phyloP scores from a whole-genome alignment of 1,140 invertebrate genomes.

The Onthophagus taurus region DNA sequence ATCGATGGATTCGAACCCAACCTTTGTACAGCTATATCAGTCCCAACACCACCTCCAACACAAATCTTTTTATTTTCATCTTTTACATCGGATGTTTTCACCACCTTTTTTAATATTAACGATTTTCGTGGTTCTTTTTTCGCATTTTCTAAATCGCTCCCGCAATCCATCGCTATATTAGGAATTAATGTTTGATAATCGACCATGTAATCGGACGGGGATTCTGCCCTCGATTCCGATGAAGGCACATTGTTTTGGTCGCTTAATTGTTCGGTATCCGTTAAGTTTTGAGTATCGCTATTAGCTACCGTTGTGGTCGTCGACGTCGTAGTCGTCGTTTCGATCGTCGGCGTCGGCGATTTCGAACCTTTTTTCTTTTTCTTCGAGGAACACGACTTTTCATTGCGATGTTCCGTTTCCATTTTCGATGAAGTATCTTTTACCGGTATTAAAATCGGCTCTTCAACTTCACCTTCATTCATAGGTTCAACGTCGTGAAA shows the following conservation, averaged over 20 bases:
- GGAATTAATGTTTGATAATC: constrained; percentile 37
- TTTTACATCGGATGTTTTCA: constrained; percentile 29
- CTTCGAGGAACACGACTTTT: too few species aligned
- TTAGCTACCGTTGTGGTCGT: too few species aligned
- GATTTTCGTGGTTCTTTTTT: constrained; percentile 15
- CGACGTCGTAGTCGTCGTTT: too few species aligned
- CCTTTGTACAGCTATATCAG: constrained; percentile 31
- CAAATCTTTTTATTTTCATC: constrained; percentile 20
- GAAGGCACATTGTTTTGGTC: constrained; percentile 24
- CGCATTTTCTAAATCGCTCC: constrained; percentile 30
- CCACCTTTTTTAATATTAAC: constrained; percentile 21
- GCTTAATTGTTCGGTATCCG: constrained; percentile 22
- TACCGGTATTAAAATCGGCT: constrained; percentile 35
- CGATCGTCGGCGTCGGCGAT: too few species aligned
- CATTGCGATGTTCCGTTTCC: constrained; percentile 38
- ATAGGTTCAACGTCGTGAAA: constrained; percentile 58
- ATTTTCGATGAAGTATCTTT: constrained; percentile 39
- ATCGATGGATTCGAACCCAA: constrained; percentile 68
- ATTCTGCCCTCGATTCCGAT: constrained; percentile 25
- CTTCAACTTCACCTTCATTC: constrained; percentile 49
- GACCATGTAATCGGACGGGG: constrained; percentile 29
- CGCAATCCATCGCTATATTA: constrained; percentile 33
- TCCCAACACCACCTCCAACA: constrained; percentile 17
- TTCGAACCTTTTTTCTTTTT: constrained; percentile 44
- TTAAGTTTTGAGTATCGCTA: constrained; percentile 36